These are phyloP conservation scores for Stercorarius parasiticus DNA, from an alignment of 2,113 vertebrate genomes.

Conservation along the genomic window DNA sequence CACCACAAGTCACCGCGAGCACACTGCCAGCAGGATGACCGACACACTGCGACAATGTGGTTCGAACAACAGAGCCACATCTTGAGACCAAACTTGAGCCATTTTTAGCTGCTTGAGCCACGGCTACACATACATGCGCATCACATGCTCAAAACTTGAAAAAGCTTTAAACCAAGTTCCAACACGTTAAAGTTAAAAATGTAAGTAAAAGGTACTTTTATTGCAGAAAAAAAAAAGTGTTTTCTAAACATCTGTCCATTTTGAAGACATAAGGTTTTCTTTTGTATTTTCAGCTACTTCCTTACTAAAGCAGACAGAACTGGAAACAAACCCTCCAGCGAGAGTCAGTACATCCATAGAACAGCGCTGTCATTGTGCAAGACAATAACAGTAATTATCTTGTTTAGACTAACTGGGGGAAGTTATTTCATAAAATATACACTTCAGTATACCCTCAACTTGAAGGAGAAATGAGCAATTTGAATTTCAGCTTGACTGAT, in stretches of 20 bases:
- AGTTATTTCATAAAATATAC: neutral
- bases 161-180: neutral
- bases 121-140: neutral
- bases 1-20: neutral
- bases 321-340: neutral
- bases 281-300: neutral
- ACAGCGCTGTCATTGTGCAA: neutral
- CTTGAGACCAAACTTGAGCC: neutral
- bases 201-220: neutral
- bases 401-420: neutral
- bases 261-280: neutral
- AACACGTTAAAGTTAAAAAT: neutral
- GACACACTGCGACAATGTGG: neutral
- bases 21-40: neutral
- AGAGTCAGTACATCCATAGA: neutral
- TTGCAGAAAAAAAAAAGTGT: neutral
- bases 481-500: conserved; percentile 2
- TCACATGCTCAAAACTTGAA: neutral
- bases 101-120: neutral
- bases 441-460: neutral
- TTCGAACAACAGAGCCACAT: neutral
- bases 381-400: neutral
- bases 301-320: neutral
- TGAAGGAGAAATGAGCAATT: neutral
- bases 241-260: neutral